Conservation (phyloP, 2,797 vertebrate genomes). For the Pygocentrus nattereri region DNA sequence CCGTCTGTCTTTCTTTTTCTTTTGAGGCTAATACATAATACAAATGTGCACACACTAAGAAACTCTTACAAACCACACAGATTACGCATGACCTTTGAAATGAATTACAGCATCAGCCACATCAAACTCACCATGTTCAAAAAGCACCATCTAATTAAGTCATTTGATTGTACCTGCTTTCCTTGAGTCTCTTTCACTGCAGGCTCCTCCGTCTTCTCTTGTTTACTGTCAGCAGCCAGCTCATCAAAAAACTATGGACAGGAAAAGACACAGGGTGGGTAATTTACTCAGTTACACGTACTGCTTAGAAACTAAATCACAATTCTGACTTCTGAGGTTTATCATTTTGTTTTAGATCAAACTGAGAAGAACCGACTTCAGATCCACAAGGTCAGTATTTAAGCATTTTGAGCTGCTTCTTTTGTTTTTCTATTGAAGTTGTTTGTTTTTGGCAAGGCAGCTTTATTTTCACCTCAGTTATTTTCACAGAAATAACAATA, state of each 20-base stretch:
- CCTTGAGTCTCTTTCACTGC: constrained; percentile 75
- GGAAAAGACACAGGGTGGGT: background rate
- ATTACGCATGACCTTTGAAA: background rate
- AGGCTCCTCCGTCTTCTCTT: constrained; percentile 76
- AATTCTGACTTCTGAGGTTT: too few relatives aligned
- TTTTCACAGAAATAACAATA: too few relatives aligned
- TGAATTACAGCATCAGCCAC: background rate
- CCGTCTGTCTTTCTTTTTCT: constrained; percentile 85
- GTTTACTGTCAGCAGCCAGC: constrained; percentile 82
- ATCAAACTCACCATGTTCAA: background rate
- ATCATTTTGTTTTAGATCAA: too few relatives aligned
- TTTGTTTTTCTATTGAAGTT: too few relatives aligned
- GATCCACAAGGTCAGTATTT: too few relatives aligned
- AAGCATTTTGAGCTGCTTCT: too few relatives aligned
- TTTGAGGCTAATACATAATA: constrained; percentile 72
- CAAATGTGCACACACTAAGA: background rate
- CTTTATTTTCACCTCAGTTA: too few relatives aligned
- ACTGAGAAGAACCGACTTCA: too few relatives aligned
- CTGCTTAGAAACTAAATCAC: background rate
- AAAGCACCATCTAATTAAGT: background rate
- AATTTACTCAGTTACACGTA: background rate
- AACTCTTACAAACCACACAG: background rate
- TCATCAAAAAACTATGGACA: constrained; percentile 88
- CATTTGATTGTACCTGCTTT: constrained; percentile 72
- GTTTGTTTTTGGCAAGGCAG: too few relatives aligned